Base-by-base conservation (phyloP, 2,888 invertebrate genomes). In the Sipha maydis region DNA sequence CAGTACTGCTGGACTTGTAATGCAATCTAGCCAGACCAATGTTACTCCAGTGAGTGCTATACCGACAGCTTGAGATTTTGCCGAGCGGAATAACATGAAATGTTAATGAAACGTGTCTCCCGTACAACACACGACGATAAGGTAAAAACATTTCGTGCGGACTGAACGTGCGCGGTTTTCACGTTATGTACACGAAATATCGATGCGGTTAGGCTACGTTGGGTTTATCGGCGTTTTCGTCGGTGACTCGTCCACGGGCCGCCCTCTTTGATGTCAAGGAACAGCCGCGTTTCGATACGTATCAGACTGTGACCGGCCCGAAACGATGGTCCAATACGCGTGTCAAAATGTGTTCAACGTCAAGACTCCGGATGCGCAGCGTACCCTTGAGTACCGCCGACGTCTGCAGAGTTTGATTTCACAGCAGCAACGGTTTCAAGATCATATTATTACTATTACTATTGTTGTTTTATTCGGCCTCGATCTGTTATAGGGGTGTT, bases 321-420 rank as follows among this genome's bases (percentile, higher is more conserved):
- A 86, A 80, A 86, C 71, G 71, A 71, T 73, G 86, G 56, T 80
- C 73, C 73, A 25, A 73, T 86, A 80, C 80, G 86, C 71, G 79
- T 86, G 71, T 73, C 86, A 28, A 86, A 86, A 86, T n/a, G 34
- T 31, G 34, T 85, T 69, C 7, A 25, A 76, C 31, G 84, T 56
- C 38, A 61, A 75, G 61, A 85, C 69, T 56, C 14, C 28, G n/a
- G n/a, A n/a, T n/a, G n/a, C n/a, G n/a, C n/a, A 48, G 14, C 48
- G 79, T 86, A 54, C 25, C 80, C 73, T 79, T 73, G 86, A 71
- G 54, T 71, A 56, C 8, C 78, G 41, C 31, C 54, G 77, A 17
- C 41, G 41, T 25, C 21, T 17, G 28, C 17, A 4, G 4, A 56
- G 21, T 78, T 14, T 28, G 54, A 78, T 78, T 78, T 78, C 78